A percentile compares a stretch with the other conserved stretches of the same genome.
Conservation (phyloP, 2,113 vertebrate species). For the Sebastes schlegelii region DNA sequence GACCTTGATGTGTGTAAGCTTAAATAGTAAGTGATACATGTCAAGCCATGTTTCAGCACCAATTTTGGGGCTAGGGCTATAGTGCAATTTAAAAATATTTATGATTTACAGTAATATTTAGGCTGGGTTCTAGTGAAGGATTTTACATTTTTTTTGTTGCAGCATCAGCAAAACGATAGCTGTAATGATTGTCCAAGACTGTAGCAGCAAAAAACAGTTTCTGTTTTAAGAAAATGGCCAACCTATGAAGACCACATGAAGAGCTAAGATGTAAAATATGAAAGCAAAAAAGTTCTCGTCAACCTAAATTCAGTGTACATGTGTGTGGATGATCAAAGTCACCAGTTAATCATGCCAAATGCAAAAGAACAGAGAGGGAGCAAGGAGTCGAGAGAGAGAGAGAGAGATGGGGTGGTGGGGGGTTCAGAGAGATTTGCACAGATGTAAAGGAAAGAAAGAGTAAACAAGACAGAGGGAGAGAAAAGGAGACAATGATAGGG, state of each 20-base stretch:
- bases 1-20: neutral
- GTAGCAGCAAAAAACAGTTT: conserved; percentile 20
- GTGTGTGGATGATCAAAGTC: conserved; percentile 72
- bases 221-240: conserved; percentile 24
- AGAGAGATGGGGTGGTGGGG: neutral
- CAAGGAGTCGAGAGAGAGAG: conserved; percentile 31
- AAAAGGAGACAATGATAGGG: conserved; percentile 52
- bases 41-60: neutral
- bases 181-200: neutral
- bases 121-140: neutral
- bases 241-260: conserved; percentile 40
- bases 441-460: conserved; percentile 28
- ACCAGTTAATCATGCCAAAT: conserved; percentile 73
- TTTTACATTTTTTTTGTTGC: neutral
- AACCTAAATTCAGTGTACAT: conserved; percentile 53
- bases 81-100: neutral
- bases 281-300: conserved; percentile 61
- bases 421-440: neutral
- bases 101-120: neutral
- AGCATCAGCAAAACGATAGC: neutral
- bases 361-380: conserved; percentile 58
- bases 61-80: neutral
- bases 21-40: neutral
- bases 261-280: conserved; percentile 45
- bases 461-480: conserved; percentile 64